Evolutionary conservation across 2,888 invertebrate species (phyloP).

Genomic region (Chirona hameri): DNA sequence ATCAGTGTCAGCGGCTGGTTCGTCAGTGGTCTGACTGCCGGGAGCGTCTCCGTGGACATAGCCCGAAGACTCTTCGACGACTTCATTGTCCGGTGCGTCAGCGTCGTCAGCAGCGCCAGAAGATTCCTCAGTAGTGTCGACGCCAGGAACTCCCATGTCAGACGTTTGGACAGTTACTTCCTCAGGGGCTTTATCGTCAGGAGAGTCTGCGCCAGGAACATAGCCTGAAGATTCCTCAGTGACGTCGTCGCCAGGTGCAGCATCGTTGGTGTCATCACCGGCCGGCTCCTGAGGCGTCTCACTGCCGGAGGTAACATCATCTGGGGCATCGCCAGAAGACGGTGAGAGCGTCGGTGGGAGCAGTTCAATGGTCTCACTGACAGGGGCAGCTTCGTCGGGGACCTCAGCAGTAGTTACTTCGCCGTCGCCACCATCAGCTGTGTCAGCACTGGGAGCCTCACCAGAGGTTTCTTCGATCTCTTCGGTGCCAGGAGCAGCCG

Average conservation of each 20-base stretch:
- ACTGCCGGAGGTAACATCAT: background rate
- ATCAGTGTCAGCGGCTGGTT: background rate
- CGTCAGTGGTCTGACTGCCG: background rate
- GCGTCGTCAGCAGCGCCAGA: background rate
- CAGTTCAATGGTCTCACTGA: background rate
- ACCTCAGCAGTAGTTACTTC: background rate
- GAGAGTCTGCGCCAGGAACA: background rate
- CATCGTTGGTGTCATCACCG: background rate
- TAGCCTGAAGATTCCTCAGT: background rate
- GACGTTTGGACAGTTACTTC: background rate
- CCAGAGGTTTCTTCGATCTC: background rate
- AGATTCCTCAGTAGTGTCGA: background rate
- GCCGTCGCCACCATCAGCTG: background rate
- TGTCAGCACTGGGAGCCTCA: background rate
- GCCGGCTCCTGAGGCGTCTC: background rate
- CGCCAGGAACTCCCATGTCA: background rate
- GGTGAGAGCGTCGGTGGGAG: no score
- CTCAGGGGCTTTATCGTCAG: background rate
- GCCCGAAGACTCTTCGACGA: background rate
- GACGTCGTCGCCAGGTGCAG: background rate
- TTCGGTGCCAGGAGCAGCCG: background rate
- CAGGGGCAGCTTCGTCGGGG: background rate
- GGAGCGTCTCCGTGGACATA: background rate
- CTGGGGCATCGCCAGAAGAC: background rate
- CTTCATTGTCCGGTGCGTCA: background rate